Evolutionary conservation across 64 coral and sea anemone genomes (phyloP), one percentile per base, ranked within the genome.

Genomic region (Stylophora pistillata): DNA sequence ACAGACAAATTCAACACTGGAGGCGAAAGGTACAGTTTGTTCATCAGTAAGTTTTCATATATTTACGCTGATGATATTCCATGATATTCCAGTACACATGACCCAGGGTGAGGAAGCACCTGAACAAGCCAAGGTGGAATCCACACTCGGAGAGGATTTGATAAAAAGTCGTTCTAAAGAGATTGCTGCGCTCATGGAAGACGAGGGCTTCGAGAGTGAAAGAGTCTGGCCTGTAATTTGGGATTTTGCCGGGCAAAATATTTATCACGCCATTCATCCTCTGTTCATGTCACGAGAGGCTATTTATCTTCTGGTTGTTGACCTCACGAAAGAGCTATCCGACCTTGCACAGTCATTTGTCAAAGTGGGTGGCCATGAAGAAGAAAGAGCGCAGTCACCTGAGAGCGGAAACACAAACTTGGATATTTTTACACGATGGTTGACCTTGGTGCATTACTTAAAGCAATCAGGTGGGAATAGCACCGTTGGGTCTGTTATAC

Each of bases 171-270:
- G n/a, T n/a, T n/a, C n/a, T n/a, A n/a, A n/a, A n/a, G n/a, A 57
- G 56, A 57, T 74, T 37, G 32, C 12, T 10, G 4, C 72, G 15
- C 72, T 33, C 15, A 13, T 37, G 11, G 72, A 74, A 74, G 32
- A 74, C n/a, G n/a, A n/a, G 9, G 14, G 15, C 15, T 26, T 13
- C 17, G 0, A 74, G 15, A 32, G 30, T 12, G 74, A 77, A 16
- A n/a, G 21, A 55, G 55, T 77, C 10, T 77, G 74, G 74, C 74
- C 74, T 52, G 74, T 77, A 33, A 77, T 77, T n/a, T n/a, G n/a
- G n/a, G n/a, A n/a, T n/a, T n/a, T n/a, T n/a, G n/a, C n/a, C n/a
- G n/a, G n/a, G n/a, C 74, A 77, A 77, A 52, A 17, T 21, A n/a
- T 77, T 37, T 77, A 20, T 37, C 74, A 52, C 11, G 74, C 74